Evolutionary conservation across 2,797 vertebrate species (phyloP), one percentile per base, ranked within the genome.

Genomic region (Cossypha caffra): DNA sequence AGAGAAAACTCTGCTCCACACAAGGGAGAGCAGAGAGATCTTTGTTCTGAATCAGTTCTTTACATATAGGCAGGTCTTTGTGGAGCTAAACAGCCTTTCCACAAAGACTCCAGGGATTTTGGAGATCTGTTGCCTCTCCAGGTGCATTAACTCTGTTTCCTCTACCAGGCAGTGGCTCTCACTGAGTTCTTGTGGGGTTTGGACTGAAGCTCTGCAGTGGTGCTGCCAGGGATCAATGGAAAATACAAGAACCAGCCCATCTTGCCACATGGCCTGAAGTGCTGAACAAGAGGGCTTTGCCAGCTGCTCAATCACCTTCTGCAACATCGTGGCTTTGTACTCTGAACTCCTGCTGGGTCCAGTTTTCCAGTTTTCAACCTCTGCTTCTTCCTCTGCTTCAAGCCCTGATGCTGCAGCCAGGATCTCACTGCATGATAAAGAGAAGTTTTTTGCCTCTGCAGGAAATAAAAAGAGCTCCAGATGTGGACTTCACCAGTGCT

Each of bases 111-210:
- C 45, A 43, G 20, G 47, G 47, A 55, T 66, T 63, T 4, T 19
- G 14, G 26, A 19, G 42, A 82, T n/a, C 75, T 73, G 29, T 4
- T 86, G 35, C 40, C 37, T 88, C 13, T 62, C 15, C 4, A 1
- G 17, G 12, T 25, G 28, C 59, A 31, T 28, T 25, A 54, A 51
- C 17, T 47, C 38, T 25, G 13, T 42, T 62, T 28, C 15, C 47
- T 55, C 7, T 2, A 0, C 0, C 0, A 23, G 24, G 47, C 52
- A 73, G 21, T 26, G 37, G n/a, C 38, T 91, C 31, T 71, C 28
- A 24, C 48, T n/a, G 38, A 67, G 38, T 8, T 67, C 42, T 37
- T n/a, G 9, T 37, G 48, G 19, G 17, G 23, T 68, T 85, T 74
- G 0, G 0, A 6, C 62, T 2, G 1, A 40, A 86, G 40, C 25